Evolutionary conservation across 92 coral and sea anemone genomes (phyloP).

Genomic region (Palythoa grandis): DNA sequence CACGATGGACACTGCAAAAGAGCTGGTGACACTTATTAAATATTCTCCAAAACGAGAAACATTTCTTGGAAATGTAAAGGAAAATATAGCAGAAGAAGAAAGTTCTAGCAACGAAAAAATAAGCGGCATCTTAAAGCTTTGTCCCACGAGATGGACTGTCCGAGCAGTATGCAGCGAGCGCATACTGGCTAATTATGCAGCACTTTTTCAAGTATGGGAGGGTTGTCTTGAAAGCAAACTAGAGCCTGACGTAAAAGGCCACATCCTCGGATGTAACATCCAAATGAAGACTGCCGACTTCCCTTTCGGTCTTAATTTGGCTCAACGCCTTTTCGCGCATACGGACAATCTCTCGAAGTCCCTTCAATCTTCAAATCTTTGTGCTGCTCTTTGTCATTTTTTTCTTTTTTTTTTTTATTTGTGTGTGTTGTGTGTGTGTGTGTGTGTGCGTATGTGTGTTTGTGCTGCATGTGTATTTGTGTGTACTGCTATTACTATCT

Average conservation of each 20-base stretch:
- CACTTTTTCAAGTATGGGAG: too few relatives aligned
- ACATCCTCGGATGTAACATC: constrained; percentile 52
- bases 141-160: constrained; percentile 64
- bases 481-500: too few relatives aligned
- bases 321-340: constrained; percentile 38
- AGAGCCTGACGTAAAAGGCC: constrained; percentile 49
- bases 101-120: too few relatives aligned
- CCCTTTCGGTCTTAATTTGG: too few relatives aligned
- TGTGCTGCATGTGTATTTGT: too few relatives aligned
- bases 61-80: constrained; percentile 41
- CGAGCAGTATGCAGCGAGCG: too few relatives aligned
- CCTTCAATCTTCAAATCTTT: constrained; percentile 40
- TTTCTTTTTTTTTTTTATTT: too few relatives aligned
- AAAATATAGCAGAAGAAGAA: constrained; percentile 35
- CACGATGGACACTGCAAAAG: constrained; percentile 47
- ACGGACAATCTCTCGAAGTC: constrained; percentile 52
- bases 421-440: too few relatives aligned
- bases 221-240: constrained; percentile 36
- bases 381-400: constrained; percentile 41
- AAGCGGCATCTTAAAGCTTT: constrained; percentile 40
- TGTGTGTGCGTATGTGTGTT: too few relatives aligned
- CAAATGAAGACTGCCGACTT: too few relatives aligned
- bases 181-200: constrained; percentile 46
- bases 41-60: constrained; percentile 59
- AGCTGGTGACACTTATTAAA: constrained; percentile 43